Evolutionary conservation across 2,113 vertebrate genomes (phyloP), one percentile per base, ranked within the genome.

Genomic region (Pelvicachromis taeniatus): DNA sequence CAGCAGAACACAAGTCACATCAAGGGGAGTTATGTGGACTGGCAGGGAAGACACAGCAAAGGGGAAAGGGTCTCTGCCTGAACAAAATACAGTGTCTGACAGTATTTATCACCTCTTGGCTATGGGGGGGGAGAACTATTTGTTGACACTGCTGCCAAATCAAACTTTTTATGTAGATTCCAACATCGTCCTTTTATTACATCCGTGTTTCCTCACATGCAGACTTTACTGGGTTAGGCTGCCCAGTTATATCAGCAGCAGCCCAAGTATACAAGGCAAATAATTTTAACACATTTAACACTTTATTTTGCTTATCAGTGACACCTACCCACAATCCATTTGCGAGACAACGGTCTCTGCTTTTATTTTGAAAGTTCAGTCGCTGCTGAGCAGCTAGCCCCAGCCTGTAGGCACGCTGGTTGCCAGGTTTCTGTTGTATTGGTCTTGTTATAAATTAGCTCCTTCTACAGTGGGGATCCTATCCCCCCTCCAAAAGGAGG

Each of bases 1-100:
- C 85, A 63, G 85, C 77, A 53, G 42, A 91, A 93, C 88, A 94
- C 82, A 55, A 86, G 77, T 88, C 87, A 85, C 90, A 91, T 92
- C 73, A 79, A 89, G 87, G 55, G 42, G 52, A 80, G 83, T 63
- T 70, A 78, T 85, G 12, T 82, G 83, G 81, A 65, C 9, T 53
- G 56, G 55, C 77, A 54, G 65, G 80, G 85, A 82, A 81, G 83
- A 83, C 59, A 52, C 54, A 70, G 65, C 78, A 78, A 35, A 86
- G 63, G 70, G 48, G n/a, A 81, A 81, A 38, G 54, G 33, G 78
- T 73, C 35, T 40, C 59, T 77, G 78, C 4, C 48, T 52, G 81
- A 48, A 78, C 31, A 54, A 81, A 81, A 90, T 86, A 78, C 19
- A 56, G 35, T 26, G 29, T 59, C 82, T 56, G 77, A 68, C 23